phyloP scores from a whole-genome alignment of 2,888 invertebrate species.

The Andrena flavipes region DNA sequence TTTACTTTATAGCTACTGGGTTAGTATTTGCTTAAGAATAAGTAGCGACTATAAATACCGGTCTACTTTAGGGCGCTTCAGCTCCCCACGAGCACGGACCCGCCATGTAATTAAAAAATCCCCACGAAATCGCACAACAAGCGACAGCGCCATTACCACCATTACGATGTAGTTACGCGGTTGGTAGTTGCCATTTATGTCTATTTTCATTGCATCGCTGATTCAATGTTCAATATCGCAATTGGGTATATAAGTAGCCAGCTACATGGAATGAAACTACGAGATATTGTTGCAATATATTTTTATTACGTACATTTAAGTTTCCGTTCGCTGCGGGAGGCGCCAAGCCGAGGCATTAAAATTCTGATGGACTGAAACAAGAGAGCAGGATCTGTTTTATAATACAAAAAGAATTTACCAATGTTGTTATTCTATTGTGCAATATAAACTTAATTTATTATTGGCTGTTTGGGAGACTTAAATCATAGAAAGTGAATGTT shows the following conservation, averaged over 20 bases:
- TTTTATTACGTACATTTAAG: neutral
- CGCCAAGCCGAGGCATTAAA: neutral
- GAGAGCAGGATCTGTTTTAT: neutral
- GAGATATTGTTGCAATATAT: slow-evolving; percentile 4
- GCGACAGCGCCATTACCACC: slow-evolving; percentile 1
- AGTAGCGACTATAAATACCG: no score
- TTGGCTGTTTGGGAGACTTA: slow-evolving; percentile 23
- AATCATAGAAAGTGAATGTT: slow-evolving; percentile 49
- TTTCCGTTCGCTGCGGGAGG: neutral
- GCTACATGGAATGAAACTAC: neutral
- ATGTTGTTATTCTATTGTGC: slow-evolving; percentile 19
- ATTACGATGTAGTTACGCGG: neutral
- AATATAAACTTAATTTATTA: slow-evolving; percentile 6
- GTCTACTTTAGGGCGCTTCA: no score
- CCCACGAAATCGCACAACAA: no score
- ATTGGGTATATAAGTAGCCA: neutral
- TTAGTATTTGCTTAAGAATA: no score
- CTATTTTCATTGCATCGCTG: slow-evolving; percentile 29
- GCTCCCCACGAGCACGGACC: no score
- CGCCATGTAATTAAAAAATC: no score
- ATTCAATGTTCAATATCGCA: slow-evolving; percentile 13
- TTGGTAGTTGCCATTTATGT: slow-evolving; percentile 42
- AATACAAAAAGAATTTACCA: neutral
- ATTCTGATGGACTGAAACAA: neutral
- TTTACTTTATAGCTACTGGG: no score